Base-by-base conservation (phyloP, 2,888 invertebrate genomes). In the Alsophila aescularia region DNA sequence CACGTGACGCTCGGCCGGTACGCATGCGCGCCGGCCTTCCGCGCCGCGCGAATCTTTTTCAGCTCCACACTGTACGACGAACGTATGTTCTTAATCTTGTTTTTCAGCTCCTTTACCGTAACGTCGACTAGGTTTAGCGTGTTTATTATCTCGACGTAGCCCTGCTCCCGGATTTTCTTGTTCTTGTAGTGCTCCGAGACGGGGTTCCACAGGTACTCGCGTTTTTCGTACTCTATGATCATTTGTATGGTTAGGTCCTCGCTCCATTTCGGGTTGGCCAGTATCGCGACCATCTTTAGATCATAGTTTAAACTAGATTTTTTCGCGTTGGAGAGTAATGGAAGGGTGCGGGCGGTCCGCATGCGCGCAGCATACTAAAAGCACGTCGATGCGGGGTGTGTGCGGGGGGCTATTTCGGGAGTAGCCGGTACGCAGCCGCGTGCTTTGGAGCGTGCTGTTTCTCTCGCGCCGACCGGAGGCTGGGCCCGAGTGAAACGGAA, bases 341-440 rank as follows among this genome's bases (percentile, higher is more conserved):
- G 67, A 85, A 87, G 88, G 85, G 89, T 90, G 91, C 91, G 90
- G 89, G 90, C 90, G 87, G 86, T 85, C 86, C 90, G 91, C 91
- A 91, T 90, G 91, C 91, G 91, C 90, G 90, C 88, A 91, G 91
- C 91, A 91, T 89, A 91, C 91, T 91, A 91, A 91, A 90, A 91
- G 91, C 91, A 91, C 90, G 91, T 90, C 90, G 90, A 89, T 90
- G 86, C 80, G 82, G 81, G 81, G 77, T 75, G 77, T 79, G 79
- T 51, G 81, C 75, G 86, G 89, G 89, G 84, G 82, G 85, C 87
- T 90, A 90, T 90, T 90, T 90, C 89, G 89, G 90, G 90, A 90
- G 89, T 90, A 83, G 89, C 88, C 90, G 87, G 85, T 81, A 90
- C 90, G 90, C 90, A 90, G 90, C 81, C 90, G 90, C 90, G 90